These are phyloP conservation scores for Alectura lathami DNA, from an alignment of 2,113 vertebrate species.

Conservation along the genomic window DNA sequence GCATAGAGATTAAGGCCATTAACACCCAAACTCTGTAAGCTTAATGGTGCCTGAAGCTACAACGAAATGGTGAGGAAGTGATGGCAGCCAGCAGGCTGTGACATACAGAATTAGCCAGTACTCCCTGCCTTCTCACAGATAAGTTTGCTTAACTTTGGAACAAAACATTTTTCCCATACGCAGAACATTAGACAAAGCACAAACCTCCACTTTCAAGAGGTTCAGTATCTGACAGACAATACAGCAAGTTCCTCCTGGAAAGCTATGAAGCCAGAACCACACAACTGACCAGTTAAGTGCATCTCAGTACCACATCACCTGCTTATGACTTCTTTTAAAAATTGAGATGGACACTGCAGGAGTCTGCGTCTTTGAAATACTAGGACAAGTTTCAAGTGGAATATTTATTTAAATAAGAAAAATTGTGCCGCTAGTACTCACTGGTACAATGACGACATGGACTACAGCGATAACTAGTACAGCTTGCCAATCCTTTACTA, in stretches of 20 bases:
- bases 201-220: background rate
- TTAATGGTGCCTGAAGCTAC: background rate
- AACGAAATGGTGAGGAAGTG: background rate
- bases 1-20: background rate
- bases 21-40: background rate
- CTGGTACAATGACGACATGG: fast-evolving
- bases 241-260: background rate
- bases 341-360: background rate
- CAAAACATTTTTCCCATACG: background rate
- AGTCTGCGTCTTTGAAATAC: background rate
- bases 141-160: background rate
- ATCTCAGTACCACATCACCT: background rate
- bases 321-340: background rate
- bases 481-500: background rate
- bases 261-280: background rate
- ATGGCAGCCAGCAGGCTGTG: background rate
- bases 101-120: background rate
- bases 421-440: background rate
- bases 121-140: background rate
- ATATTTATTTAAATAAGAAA: background rate
- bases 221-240: background rate
- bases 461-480: background rate
- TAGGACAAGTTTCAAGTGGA: background rate
- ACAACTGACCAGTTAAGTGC: background rate
- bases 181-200: background rate